Percentiles rank a stretch among this genome's conserved stretches.
Evolutionary conservation across 2,797 vertebrate genomes (phyloP).

Genomic region (Triplophysa bombifrons): DNA sequence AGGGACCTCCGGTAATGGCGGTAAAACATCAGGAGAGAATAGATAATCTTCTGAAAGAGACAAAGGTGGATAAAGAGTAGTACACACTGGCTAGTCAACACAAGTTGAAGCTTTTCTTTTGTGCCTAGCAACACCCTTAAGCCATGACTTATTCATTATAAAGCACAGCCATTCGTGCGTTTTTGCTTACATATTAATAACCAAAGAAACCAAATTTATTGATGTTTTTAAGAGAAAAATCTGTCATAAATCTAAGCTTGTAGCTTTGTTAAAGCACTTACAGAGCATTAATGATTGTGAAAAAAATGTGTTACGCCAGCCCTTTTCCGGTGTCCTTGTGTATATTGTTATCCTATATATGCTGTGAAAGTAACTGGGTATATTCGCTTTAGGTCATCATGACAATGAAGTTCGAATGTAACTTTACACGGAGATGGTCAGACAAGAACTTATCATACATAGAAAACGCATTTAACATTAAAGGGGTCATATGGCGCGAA

Average conservation of each 20-base stretch:
- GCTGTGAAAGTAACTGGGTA: background rate
- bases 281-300: background rate
- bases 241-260: background rate
- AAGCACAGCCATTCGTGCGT: no score
- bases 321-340: no score
- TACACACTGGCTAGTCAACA: constrained; percentile 25
- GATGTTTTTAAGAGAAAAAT: background rate
- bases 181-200: no score
- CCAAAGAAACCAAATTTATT: background rate
- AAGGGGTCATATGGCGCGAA: background rate
- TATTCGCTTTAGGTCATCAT: background rate
- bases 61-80: constrained; percentile 9
- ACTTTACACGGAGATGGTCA: no score
- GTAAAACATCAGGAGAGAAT: constrained; percentile 79
- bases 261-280: background rate
- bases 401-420: background rate
- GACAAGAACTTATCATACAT: background rate
- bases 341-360: no score
- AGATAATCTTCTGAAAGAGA: constrained; percentile 80
- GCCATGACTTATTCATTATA: no score
- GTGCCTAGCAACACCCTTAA: background rate
- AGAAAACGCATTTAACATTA: background rate
- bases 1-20: constrained; percentile 80
- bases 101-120: background rate
- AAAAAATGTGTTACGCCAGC: no score